A percentile compares a stretch with the other conserved stretches of the same genome.
Evolutionary conservation across 1,140 invertebrate species (phyloP).

Genomic region (Homarus americanus): DNA sequence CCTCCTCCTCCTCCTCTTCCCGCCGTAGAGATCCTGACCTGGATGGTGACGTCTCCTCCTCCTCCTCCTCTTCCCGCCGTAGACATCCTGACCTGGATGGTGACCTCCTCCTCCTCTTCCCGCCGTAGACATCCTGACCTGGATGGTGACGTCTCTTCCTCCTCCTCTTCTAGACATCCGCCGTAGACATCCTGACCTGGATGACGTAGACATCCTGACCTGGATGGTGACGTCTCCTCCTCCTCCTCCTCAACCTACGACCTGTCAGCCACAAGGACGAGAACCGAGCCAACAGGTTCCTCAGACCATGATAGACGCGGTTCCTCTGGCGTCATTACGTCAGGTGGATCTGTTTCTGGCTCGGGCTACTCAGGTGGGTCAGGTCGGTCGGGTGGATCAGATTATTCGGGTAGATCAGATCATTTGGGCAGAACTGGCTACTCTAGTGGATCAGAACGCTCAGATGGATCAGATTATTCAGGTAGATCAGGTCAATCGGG

Average conservation of each 20-base stretch:
- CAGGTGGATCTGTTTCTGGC: neutral
- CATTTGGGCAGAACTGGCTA: neutral
- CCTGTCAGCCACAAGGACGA: slow-evolving; percentile 38
- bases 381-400: neutral
- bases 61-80: neutral
- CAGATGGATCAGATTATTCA: neutral
- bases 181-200: too few relatives aligned
- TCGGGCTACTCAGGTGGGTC: neutral
- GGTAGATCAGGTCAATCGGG: neutral
- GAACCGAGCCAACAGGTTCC: slow-evolving; percentile 5
- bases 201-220: neutral
- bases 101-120: neutral
- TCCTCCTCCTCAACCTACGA: neutral
- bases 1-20: neutral
- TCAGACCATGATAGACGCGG: neutral
- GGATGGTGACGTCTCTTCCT: neutral
- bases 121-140: neutral
- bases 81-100: too few relatives aligned
- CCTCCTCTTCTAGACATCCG: neutral
- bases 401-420: neutral
- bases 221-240: neutral
- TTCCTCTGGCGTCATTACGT: neutral
- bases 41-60: neutral
- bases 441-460: neutral
- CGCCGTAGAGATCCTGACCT: neutral